Conservation (phyloP, 2,888 invertebrate genomes). For the Chymomyza fuscimana region DNA sequence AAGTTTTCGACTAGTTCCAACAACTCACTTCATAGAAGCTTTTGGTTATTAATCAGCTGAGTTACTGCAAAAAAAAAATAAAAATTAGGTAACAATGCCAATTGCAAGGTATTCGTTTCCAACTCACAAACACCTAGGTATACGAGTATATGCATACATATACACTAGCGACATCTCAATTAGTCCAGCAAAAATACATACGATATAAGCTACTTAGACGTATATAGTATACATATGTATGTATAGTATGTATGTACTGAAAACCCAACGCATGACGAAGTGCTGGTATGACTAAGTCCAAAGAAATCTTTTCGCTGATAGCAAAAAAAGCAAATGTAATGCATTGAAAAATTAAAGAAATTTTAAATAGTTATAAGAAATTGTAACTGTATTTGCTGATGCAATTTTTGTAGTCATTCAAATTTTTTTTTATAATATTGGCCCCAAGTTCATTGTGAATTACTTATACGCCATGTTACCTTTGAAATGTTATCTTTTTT, state of each 20-base stretch:
- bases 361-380: neutral
- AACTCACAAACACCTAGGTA: neutral
- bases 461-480: neutral
- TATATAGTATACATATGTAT: neutral
- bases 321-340: neutral
- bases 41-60: neutral
- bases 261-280: neutral
- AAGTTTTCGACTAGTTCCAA: neutral
- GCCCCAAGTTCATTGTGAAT: too few species aligned
- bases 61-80: neutral
- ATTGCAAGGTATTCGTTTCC: neutral
- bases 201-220: neutral
- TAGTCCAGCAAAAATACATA: too few species aligned
- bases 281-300: neutral
- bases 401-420: neutral
- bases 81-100: neutral
- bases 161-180: constrained; percentile 1
- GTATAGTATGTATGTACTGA: neutral
- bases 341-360: neutral
- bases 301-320: neutral
- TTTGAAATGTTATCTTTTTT: too few species aligned
- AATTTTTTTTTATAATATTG: too few species aligned
- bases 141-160: neutral
- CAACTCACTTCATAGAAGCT: neutral
- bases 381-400: neutral